Percentiles rank a stretch among this genome's conserved stretches.
These are phyloP conservation scores for Synergus laeviventris DNA, from an alignment of 2,888 invertebrate species.

Conservation along the genomic window DNA sequence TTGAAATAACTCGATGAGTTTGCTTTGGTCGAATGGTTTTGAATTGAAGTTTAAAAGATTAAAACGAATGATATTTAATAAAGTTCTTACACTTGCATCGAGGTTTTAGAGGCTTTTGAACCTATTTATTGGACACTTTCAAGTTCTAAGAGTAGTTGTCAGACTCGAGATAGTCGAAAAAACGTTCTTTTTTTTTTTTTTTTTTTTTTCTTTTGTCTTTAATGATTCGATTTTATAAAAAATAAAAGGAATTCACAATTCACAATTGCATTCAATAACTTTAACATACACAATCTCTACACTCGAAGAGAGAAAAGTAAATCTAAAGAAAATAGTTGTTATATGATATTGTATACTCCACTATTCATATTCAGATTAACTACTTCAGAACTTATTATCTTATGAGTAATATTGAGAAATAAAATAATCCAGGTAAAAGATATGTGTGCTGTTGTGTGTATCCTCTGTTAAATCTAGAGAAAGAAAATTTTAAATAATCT, in stretches of 20 bases:
- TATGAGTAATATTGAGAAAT: conserved; percentile 62
- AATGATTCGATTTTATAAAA: not conserved
- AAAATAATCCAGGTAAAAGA: conserved; percentile 61
- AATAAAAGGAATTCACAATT: conserved; percentile 49
- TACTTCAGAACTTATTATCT: conserved; percentile 60
- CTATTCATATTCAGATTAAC: conserved; percentile 58
- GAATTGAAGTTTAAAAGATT: conserved; percentile 41
- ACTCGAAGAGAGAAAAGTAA: conserved; percentile 44
- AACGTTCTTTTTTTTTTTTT: not conserved
- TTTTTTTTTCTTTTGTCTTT: not conserved
- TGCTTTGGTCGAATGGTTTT: conserved; percentile 55
- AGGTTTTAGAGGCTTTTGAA: conserved; percentile 4
- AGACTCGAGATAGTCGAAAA: not conserved
- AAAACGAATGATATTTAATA: conserved; percentile 34
- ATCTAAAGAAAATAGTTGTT: conserved; percentile 45
- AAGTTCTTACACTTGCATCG: conserved; percentile 27
- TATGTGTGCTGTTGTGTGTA: conserved; percentile 59
- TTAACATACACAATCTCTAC: conserved; percentile 54
- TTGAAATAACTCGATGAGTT: conserved; percentile 53
- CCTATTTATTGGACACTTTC: conserved; percentile 17
- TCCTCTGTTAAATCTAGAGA: conserved; percentile 38
- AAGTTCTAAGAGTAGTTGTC: conserved; percentile 26
- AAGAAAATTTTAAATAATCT: conserved; percentile 42
- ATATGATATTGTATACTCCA: conserved; percentile 55
- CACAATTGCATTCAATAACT: conserved; percentile 64